Base-by-base conservation (phyloP, 2,888 invertebrate genomes). In the Micoletzkya japonica region DNA sequence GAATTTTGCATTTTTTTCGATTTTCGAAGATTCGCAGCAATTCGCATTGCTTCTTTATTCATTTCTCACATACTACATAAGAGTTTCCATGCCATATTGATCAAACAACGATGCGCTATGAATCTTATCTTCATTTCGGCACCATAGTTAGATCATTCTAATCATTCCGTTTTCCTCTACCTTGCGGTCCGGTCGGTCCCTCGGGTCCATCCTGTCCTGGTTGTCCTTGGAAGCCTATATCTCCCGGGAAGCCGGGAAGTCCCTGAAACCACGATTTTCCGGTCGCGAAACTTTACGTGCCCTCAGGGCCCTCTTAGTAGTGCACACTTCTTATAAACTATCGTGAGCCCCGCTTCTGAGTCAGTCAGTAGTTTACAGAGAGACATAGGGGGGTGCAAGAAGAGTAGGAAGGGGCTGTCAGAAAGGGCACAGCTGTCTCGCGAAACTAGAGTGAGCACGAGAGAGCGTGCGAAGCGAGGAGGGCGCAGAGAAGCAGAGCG, bases 151-250 rank as follows among this genome's bases (percentile, higher is more conserved):
- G 6, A 24, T 34, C 14, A 34, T 26, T 2, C 37, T 20, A 10
- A 60, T 28, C 36, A 17, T 57, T n/a, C n/a, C 56, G 59, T 71
- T 71, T 72, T 71, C 75, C 10, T 24, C 24, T 39, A 68, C 68
- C 78, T 20, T 72, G 69, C 4, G 76, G 75, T 70, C 78, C 78
- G 34, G 72, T 36, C 14, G 72, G 32, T 39, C 84, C 84, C 77
- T 85, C 83, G n/a, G 77, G 77, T 50, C 84, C 84, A 71, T 83
- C 82, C 37, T 67, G 70, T 58, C 85, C 85, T 20, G 85, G 82
- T 26, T 75, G 59, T 37, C 81, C 85, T 24, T 81, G 81, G 70
- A 80, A 78, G 6, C 85, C 84, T 14, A 76, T 75, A 60, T 80
- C 77, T 61, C 84, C 84, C 2, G 72, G 70, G 70, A 81, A 82